Percentiles rank a stretch among this genome's conserved stretches.
phyloP scores from a whole-genome alignment of 2,888 invertebrate species.

The Thelaira solivaga region DNA sequence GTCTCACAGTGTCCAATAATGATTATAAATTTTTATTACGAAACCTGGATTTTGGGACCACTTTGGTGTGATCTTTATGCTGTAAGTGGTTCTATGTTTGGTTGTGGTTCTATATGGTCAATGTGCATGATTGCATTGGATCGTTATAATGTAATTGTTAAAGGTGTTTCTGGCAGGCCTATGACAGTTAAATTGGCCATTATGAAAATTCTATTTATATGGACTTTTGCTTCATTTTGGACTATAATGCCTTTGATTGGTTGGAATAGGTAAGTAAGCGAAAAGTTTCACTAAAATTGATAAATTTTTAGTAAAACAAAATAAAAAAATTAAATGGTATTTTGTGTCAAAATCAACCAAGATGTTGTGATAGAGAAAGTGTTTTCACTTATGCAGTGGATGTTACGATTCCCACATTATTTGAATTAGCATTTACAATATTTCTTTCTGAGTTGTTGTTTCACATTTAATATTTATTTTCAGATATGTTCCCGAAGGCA shows the following conservation, averaged over 20 bases:
- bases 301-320: neutral
- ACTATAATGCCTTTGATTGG: conserved; percentile 80
- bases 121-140: conserved; percentile 94
- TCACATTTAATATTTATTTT: neutral
- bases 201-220: conserved; percentile 78
- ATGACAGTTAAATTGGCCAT: conserved; percentile 79
- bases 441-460: neutral
- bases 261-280: conserved; percentile 77
- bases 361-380: too few species aligned
- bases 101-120: conserved; percentile 92
- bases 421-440: too few species aligned
- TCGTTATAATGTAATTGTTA: conserved; percentile 94
- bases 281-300: too few species aligned
- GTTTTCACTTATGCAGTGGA: too few species aligned
- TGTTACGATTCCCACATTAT: too few species aligned
- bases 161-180: conserved; percentile 81
- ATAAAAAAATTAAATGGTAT: too few species aligned
- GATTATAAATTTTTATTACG: conserved; percentile 80
- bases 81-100: conserved; percentile 84
- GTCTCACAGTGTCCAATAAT: conserved; percentile 79
- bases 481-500: conserved; percentile 81
- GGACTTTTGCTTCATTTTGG: conserved; percentile 79
- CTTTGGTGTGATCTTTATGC: conserved; percentile 81
- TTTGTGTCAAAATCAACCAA: too few species aligned
- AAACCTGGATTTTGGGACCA: conserved; percentile 81